Percentiles rank a stretch among this genome's conserved stretches.
These are phyloP conservation scores for Neria commutata DNA, from an alignment of 2,888 invertebrate genomes.

Conservation along the genomic window DNA sequence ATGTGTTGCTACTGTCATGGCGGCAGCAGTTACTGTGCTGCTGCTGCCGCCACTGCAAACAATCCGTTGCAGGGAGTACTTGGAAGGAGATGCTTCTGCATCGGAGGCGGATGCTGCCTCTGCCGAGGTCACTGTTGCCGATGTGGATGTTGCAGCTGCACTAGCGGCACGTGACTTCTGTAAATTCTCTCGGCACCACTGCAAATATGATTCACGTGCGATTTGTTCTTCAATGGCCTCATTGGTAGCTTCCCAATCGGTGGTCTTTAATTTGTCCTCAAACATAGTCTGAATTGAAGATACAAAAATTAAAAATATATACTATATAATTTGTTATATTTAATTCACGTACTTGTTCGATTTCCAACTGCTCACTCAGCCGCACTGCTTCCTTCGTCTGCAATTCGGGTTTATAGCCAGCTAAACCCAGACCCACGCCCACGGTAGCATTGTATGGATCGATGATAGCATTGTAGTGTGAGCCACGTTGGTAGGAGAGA, in stretches of 20 bases:
- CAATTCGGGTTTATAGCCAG: slow-evolving; percentile 77
- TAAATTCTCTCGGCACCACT: slow-evolving; percentile 75
- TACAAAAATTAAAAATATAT: neutral
- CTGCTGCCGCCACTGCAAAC: slow-evolving; percentile 27
- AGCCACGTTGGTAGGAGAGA: slow-evolving; percentile 83
- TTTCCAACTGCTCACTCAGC: slow-evolving; percentile 78
- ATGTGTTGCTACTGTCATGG: slow-evolving; percentile 9
- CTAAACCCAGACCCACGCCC: slow-evolving; percentile 84
- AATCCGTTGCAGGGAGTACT: slow-evolving; percentile 43
- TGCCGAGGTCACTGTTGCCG: slow-evolving; percentile 54
- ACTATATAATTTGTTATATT: no score
- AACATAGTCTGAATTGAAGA: slow-evolving; percentile 77
- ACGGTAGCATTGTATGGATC: slow-evolving; percentile 83
- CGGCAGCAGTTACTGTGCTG: slow-evolving; percentile 23
- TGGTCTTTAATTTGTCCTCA: slow-evolving; percentile 85
- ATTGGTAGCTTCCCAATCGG: slow-evolving; percentile 91
- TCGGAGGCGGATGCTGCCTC: slow-evolving; percentile 52
- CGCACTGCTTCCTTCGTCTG: slow-evolving; percentile 76
- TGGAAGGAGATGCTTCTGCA: slow-evolving; percentile 52
- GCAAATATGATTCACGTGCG: slow-evolving; percentile 82
- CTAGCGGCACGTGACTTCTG: slow-evolving; percentile 58
- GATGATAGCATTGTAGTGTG: slow-evolving; percentile 87
- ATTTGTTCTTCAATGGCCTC: slow-evolving; percentile 90
- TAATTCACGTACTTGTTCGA: slow-evolving; percentile 71
- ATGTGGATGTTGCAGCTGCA: slow-evolving; percentile 43